Conservation (phyloP, 2,797 vertebrate species). For the Sternarchorhynchus goeldii region DNA sequence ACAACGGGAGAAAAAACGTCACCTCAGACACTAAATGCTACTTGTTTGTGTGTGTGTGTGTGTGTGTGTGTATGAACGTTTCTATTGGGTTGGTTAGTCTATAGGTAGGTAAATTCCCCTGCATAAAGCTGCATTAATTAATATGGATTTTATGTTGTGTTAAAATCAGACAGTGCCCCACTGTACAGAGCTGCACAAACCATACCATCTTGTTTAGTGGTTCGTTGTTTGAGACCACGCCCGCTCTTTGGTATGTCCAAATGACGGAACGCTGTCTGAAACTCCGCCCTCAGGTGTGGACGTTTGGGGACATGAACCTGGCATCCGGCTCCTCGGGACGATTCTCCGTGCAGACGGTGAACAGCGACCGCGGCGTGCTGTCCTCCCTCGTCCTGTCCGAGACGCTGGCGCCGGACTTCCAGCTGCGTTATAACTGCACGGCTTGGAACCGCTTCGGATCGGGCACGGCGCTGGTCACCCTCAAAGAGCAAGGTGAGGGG, state of each 20-base stretch:
- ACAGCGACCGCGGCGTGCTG: constrained; percentile 77
- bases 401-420: constrained; percentile 82
- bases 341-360: constrained; percentile 85
- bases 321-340: constrained; percentile 81
- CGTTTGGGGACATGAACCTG: constrained; percentile 83
- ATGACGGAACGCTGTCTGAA: too few relatives aligned
- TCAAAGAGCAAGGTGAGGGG: constrained; percentile 73
- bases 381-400: constrained; percentile 85
- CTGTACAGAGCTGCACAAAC: too few relatives aligned
- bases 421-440: constrained; percentile 77
- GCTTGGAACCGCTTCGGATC: constrained; percentile 77
- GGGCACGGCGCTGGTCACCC: constrained; percentile 65
- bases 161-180: too few relatives aligned
- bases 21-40: constrained; percentile 14
- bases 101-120: too few relatives aligned
- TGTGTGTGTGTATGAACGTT: constrained; percentile 5
- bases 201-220: too few relatives aligned
- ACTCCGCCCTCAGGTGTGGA: constrained; percentile 79
- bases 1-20: constrained; percentile 3
- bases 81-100: constrained; percentile 1
- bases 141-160: too few relatives aligned
- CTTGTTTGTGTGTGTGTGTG: too few relatives aligned
- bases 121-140: too few relatives aligned
- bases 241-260: too few relatives aligned
- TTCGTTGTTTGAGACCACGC: too few relatives aligned